Evolutionary conservation across 2,888 invertebrate genomes (phyloP).

Genomic region (Tetragonula carbonaria): DNA sequence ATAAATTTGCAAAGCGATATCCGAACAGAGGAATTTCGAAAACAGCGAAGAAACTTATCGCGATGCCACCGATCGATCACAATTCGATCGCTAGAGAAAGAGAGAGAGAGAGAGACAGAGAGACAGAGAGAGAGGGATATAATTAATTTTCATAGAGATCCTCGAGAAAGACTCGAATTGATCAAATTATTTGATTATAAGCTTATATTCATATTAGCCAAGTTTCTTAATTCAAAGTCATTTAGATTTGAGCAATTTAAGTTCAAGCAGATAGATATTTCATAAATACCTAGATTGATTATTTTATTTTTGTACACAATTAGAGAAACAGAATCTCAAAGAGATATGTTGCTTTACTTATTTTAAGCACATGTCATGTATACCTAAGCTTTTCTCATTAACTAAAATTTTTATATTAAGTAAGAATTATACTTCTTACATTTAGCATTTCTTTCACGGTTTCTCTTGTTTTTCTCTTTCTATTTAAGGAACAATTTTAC

Average conservation of each 20-base stretch:
- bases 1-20: conserved; percentile 34
- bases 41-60: conserved; percentile 29
- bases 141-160: conserved; percentile 40
- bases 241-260: neutral
- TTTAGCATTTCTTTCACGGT: neutral
- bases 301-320: neutral
- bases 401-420: neutral
- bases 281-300: neutral
- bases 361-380: neutral
- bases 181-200: neutral
- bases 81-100: neutral
- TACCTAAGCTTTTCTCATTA: no score
- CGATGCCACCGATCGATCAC: conserved; percentile 21
- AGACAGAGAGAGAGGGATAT: neutral
- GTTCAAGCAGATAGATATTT: neutral
- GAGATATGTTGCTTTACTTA: neutral
- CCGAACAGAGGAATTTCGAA: conserved; percentile 1
- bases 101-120: neutral
- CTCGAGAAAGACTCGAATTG: neutral
- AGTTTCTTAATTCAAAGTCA: neutral
- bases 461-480: neutral
- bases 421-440: neutral
- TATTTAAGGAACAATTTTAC: neutral
- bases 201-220: neutral
- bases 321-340: neutral